Evolutionary conservation across 1,140 invertebrate species (phyloP), one percentile per base, ranked within the genome.

Genomic region (Samia ricini): DNA sequence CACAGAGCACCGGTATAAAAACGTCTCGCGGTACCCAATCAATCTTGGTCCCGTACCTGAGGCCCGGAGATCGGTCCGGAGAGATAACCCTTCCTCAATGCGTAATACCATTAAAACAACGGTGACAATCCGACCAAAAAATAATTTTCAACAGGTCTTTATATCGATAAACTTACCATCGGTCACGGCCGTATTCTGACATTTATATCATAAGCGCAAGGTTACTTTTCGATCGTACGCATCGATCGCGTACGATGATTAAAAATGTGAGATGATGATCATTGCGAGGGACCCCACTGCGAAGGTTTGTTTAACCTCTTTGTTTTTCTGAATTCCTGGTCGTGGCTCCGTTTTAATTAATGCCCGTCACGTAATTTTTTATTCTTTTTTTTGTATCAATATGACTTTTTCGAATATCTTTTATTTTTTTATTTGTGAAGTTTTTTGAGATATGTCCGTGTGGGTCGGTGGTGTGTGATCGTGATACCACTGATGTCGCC

Each of bases 51-150:
- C 22, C 69, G 72, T 87, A 87, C 84, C 84, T 85, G 83, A 49
- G 56, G 56, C 64, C 77, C 75, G 50, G 65, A 81, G 88, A 88
- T 88, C 88, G 85, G 85, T 73, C 79, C 78, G 71, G 60, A 62
- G 61, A 82, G 88, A 90, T 90, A 90, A 90, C 85, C 87, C 87
- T 87, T 85, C 84, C 77, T 81, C 83, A 76, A 85, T 85, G 81
- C 87, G 82, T 88, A 88, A 86, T 88, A 83, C 85, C 88, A 90
- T 88, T 90, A 90, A 90, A 88, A 88, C 85, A 89, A 88, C 85
- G 85, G 85, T 88, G 87, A 89, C 87, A 88, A 89, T 87, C 81
- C 81, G 75, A 88, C 81, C 82, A 85, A 88, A 83, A 83, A 85
- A 87, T 81, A 64, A 78, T 82, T 85, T 85, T 83, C 81, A 85